These are phyloP conservation scores for Drosophila mauritiana DNA, from an alignment of 1,140 invertebrate genomes.

Conservation along the genomic window DNA sequence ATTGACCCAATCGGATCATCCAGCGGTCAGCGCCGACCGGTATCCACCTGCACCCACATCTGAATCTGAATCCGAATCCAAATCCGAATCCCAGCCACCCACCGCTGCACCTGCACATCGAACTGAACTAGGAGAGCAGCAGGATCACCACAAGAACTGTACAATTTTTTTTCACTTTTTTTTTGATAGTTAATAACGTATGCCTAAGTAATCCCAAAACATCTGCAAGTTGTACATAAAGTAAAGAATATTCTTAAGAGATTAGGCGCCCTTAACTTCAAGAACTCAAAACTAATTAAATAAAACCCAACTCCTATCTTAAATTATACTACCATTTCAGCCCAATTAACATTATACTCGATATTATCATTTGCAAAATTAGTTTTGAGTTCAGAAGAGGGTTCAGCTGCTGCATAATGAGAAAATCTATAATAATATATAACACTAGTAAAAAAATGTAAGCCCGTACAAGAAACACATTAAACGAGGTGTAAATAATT, in stretches of 20 bases:
- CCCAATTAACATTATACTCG: background rate
- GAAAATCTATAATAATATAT: background rate
- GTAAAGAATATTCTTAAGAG: background rate
- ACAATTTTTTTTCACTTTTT: constrained; percentile 24
- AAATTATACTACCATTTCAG: background rate
- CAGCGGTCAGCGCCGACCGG: constrained; percentile 7
- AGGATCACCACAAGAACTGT: constrained; percentile 30
- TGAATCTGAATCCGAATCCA: constrained; percentile 21
- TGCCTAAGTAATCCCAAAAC: background rate
- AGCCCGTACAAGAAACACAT: background rate
- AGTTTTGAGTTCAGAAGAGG: background rate
- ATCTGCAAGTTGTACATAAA: constrained; percentile 21
- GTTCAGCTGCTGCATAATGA: background rate
- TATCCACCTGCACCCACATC: constrained; percentile 8
- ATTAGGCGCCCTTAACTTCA: background rate
- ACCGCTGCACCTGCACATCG: constrained; percentile 64
- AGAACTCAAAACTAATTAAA: no score
- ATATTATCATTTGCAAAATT: background rate
- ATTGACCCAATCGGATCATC: constrained; percentile 75
- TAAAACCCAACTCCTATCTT: background rate
- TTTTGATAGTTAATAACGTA: constrained; percentile 43
- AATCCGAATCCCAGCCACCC: constrained; percentile 40
- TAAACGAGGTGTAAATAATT: constrained; percentile 24
- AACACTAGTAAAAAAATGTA: background rate
- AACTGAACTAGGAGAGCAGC: constrained; percentile 31